A percentile compares a stretch with the other conserved stretches of the same genome.
Evolutionary conservation across 1,140 invertebrate genomes (phyloP).

Genomic region (Berghia stephanieae): DNA sequence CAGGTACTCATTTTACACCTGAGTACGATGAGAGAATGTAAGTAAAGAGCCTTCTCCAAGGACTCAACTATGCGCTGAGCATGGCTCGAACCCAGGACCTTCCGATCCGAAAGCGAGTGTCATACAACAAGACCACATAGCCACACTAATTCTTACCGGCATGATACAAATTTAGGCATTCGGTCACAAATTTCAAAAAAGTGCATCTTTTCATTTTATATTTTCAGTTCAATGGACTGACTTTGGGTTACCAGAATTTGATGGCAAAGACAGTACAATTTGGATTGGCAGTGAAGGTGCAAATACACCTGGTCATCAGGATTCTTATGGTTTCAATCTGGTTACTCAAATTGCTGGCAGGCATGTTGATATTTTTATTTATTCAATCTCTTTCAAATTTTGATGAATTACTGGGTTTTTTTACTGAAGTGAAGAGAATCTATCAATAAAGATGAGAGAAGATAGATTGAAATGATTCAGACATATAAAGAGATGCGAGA

Average conservation of each 20-base stretch:
- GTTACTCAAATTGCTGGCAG: conserved; percentile 87
- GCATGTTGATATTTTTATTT: conserved; percentile 68
- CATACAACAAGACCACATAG: too few species aligned
- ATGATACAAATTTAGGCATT: background rate
- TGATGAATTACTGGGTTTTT: background rate
- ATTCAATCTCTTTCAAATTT: background rate
- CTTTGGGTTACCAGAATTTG: conserved; percentile 79
- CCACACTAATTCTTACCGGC: too few species aligned
- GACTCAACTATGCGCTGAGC: too few species aligned
- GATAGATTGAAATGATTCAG: too few species aligned
- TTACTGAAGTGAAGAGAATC: background rate
- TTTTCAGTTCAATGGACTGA: conserved; percentile 76
- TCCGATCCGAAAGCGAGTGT: too few species aligned
- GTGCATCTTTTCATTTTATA: conserved; percentile 36
- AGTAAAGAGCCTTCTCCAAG: too few species aligned
- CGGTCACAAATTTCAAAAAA: background rate
- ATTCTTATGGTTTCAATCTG: conserved; percentile 94
- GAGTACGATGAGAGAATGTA: too few species aligned
- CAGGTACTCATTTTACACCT: too few species aligned
- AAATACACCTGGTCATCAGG: conserved; percentile 92
- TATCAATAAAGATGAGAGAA: too few species aligned
- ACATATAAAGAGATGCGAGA: too few species aligned
- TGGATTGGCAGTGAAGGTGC: conserved; percentile 90
- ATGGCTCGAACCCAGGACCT: too few species aligned
- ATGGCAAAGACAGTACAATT: conserved; percentile 79